These are phyloP conservation scores for Resseliella maxima DNA, from an alignment of 2,888 invertebrate species.

Conservation along the genomic window DNA sequence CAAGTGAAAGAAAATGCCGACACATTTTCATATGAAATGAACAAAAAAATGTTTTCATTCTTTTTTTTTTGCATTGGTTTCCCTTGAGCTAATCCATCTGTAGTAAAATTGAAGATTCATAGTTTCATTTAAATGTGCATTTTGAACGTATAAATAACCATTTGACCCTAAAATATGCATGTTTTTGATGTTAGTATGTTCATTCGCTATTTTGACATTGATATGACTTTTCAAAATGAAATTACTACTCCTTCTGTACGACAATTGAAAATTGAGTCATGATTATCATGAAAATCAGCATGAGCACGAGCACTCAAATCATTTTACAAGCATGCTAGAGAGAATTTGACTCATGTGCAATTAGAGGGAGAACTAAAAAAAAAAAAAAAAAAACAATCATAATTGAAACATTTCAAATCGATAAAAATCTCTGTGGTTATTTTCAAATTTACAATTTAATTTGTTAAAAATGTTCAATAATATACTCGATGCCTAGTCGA, in stretches of 20 bases:
- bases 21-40: neutral
- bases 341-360: neutral
- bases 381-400: too few relatives aligned
- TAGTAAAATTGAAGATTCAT: neutral
- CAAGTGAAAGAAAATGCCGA: neutral
- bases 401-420: constrained; percentile 43
- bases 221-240: constrained; percentile 21
- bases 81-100: neutral
- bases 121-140: neutral
- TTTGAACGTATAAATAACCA: neutral
- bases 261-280: neutral
- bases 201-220: constrained; percentile 30
- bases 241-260: neutral
- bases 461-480: constrained; percentile 1
- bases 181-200: neutral
- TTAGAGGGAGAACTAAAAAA: too few relatives aligned
- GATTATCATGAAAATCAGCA: constrained; percentile 29
- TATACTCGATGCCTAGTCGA: neutral
- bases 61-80: neutral
- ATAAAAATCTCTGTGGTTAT: constrained; percentile 35
- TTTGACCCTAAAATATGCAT: too few relatives aligned
- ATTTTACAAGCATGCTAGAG: neutral
- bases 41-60: neutral
- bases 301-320: neutral
- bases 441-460: constrained; percentile 51